These are phyloP conservation scores for Antigone vipio DNA, from an alignment of 2,113 vertebrate genomes.

Conservation along the genomic window DNA sequence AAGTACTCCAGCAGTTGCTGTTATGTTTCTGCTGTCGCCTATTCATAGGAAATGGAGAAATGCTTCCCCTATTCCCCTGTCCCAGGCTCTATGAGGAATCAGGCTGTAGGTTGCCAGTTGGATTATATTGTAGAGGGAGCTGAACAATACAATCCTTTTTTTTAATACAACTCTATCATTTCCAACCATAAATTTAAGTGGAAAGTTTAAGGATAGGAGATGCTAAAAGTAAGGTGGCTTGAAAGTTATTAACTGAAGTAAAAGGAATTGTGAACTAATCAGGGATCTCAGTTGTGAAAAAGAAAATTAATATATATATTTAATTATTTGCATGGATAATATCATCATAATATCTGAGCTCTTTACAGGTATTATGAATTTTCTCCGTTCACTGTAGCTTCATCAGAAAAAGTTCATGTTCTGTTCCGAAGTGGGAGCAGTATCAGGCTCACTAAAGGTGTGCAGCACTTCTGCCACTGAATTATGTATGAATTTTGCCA, in stretches of 20 bases:
- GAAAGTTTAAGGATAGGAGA: background rate
- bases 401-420: background rate
- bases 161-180: background rate
- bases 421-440: background rate
- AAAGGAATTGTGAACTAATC: constrained; percentile 15
- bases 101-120: background rate
- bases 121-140: background rate
- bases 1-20: background rate
- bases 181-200: constrained; percentile 15
- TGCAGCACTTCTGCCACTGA: background rate
- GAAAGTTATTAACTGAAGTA: background rate
- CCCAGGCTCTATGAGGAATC: background rate
- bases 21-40: background rate
- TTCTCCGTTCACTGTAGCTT: background rate
- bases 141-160: background rate
- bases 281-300: background rate
- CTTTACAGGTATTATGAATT: background rate
- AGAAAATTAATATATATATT: background rate
- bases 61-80: rapidly evolving
- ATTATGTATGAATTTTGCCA: background rate
- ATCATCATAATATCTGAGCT: background rate
- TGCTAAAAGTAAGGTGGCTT: background rate
- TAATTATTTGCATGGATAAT: constrained; percentile 1
- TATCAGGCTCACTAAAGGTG: background rate
- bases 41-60: background rate